phyloP scores from a whole-genome alignment of 2,797 vertebrate genomes.

The Fistularia commersonii region DNA sequence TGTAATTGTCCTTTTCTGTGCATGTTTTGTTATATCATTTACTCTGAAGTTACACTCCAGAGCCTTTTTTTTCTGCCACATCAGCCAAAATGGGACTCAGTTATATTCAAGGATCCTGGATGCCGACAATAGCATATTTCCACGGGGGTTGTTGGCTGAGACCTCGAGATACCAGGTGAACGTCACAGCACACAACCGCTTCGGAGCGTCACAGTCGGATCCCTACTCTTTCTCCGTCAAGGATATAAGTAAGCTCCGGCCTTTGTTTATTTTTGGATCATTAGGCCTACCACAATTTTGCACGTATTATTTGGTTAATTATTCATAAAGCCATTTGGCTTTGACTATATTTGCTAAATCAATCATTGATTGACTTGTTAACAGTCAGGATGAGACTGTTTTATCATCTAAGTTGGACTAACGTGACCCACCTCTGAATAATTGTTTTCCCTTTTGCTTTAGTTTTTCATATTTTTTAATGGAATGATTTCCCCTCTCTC shows the following conservation, averaged over 20 bases:
- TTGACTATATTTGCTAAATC: too few species aligned
- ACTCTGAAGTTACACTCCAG: too few species aligned
- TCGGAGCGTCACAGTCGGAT: conserved; percentile 72
- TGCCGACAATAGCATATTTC: conserved; percentile 25
- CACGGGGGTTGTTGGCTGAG: conserved; percentile 30
- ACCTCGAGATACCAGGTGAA: conserved; percentile 52
- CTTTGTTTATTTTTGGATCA: not conserved
- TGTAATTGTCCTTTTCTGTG: not conserved
- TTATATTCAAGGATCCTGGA: conserved; percentile 5
- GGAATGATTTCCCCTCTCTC: too few species aligned
- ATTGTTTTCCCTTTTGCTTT: too few species aligned
- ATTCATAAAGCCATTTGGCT: too few species aligned
- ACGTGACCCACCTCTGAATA: too few species aligned
- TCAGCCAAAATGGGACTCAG: conserved; percentile 46
- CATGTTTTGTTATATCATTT: not conserved
- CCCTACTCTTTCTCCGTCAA: conserved; percentile 53
- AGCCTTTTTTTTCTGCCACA: not conserved
- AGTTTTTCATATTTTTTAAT: too few species aligned
- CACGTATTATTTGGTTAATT: too few species aligned
- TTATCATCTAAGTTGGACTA: too few species aligned
- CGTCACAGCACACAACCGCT: conserved; percentile 73
- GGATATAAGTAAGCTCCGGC: conserved; percentile 70
- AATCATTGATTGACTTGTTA: too few species aligned
- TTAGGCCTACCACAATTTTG: too few species aligned
- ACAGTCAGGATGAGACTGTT: too few species aligned